These are phyloP conservation scores for Meandrina meandrites DNA, from an alignment of 92 coral and sea anemone genomes.

Conservation along the genomic window DNA sequence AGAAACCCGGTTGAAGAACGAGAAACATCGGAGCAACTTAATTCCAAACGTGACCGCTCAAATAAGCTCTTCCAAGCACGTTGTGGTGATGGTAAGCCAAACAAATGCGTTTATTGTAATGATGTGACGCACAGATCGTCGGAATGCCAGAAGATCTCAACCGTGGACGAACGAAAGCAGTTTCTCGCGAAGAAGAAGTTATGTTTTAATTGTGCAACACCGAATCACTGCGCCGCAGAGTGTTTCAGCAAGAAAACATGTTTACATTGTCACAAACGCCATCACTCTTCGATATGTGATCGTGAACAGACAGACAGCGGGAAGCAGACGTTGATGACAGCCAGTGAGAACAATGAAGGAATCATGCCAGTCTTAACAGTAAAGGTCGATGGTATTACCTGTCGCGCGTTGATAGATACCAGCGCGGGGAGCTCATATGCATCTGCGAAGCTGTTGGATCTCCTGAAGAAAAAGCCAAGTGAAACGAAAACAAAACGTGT, in stretches of 20 bases:
- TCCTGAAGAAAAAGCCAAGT: conserved; percentile 8
- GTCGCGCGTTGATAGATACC: conserved; percentile 23
- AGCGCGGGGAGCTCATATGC: conserved; percentile 35
- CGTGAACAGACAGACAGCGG: conserved; percentile 14
- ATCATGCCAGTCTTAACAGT: conserved; percentile 29
- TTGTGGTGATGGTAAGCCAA: conserved; percentile 1
- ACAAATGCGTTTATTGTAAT: conserved; percentile 16
- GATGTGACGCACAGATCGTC: conserved; percentile 14
- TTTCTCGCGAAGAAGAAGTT: conserved; percentile 9
- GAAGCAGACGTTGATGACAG: conserved; percentile 35
- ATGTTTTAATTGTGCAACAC: conserved; percentile 31
- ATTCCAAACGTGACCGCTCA: background rate
- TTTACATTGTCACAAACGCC: no score
- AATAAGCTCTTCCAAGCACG: background rate
- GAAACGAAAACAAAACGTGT: conserved; percentile 16
- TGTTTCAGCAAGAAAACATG: conserved; percentile 10
- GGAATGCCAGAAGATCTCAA: conserved; percentile 26
- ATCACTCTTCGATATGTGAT: background rate
- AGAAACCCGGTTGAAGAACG: background rate
- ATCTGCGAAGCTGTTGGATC: conserved; percentile 15
- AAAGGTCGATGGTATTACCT: conserved; percentile 34
- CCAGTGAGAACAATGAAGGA: conserved; percentile 35
- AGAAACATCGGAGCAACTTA: background rate
- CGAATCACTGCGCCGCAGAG: conserved; percentile 12
- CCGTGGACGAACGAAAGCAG: conserved; percentile 3